Evolutionary conservation across 2,888 invertebrate genomes (phyloP).

Genomic region (Tanypteryx hageni): DNA sequence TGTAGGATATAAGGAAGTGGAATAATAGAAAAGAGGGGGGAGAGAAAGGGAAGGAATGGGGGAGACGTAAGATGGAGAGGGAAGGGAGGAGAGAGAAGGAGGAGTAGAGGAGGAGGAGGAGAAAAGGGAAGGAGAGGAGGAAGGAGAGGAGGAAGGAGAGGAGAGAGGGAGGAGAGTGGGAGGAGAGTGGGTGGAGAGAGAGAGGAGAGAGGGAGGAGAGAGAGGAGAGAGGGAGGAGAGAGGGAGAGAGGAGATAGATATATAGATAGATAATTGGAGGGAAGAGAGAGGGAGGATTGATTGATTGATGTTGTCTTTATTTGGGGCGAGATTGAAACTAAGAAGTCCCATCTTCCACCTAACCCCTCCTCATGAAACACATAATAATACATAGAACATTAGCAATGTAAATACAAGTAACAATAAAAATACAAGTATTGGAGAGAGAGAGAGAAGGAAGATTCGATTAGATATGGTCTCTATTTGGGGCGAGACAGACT

Average conservation of each 20-base stretch:
- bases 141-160: neutral
- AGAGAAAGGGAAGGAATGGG: neutral
- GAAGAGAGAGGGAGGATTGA: too few relatives aligned
- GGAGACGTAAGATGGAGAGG: neutral
- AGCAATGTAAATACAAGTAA: too few relatives aligned
- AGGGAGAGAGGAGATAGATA: neutral
- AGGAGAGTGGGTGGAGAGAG: neutral
- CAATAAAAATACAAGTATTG: neutral
- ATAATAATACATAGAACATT: too few relatives aligned
- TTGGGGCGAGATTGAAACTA: too few relatives aligned
- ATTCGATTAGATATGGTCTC: too few relatives aligned
- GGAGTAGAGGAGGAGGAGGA: neutral
- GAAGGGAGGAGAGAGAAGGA: neutral
- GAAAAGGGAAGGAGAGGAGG: neutral
- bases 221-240: neutral
- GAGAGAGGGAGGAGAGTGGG: neutral
- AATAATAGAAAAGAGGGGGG: neutral
- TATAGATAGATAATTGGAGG: too few relatives aligned
- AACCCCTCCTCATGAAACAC: too few relatives aligned
- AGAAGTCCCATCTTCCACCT: too few relatives aligned
- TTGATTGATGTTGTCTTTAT: neutral
- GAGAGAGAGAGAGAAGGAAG: too few relatives aligned
- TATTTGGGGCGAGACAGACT: too few relatives aligned
- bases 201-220: neutral
- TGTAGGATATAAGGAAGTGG: too few relatives aligned